Base-by-base conservation (phyloP, 2,797 vertebrate genomes). In the Arrhamphus sclerolepis region DNA sequence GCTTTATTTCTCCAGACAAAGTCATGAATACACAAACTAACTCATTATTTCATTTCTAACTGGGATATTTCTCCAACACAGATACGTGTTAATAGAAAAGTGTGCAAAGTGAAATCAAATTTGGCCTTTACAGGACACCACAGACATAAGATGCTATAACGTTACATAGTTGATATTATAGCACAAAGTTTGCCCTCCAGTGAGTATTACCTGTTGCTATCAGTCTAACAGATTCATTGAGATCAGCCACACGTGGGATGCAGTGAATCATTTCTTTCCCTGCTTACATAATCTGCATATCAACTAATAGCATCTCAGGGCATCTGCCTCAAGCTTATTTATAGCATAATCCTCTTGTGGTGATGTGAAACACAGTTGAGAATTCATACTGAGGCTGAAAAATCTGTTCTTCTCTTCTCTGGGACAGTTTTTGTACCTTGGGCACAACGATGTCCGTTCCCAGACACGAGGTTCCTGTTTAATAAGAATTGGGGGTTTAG, bases 401-500 rank as follows among this genome's bases (percentile, higher is more conserved):
- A 57, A 34, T 11, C 9, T 14, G 34, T 38, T 11, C 9, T 2
- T 1, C 13, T 4, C 11, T 16, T 1, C 34, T 2, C 4, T 14
- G 13, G 34, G 34, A 4, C 34, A 38, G 34, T 13, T 28, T 29
- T 16, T 53, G 3, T 50, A 39, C 10, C 2, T 20, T 42, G 46
- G n/a, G 13, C 49, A n/a, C 20, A 18, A 58, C 0, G 4, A 11
- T 6, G 19, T 7, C 39, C 2, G 0, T 41, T 43, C 29, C 31
- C 39, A 47, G 1, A 16, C 5, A 18, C 0, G 7, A 38, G 42
- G 51, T 87, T 87, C 81, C 86, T 77, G 55, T 86, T 85, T 82
- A 19, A 29, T 18, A 10, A 19, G 1, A 7, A 43, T 53, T 1
- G 1, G 0, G 1, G 17, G 10, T 5, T 0, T 0, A 50, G 63